phyloP scores from a whole-genome alignment of 2,113 vertebrate species.

The Gymnobelideus leadbeateri region DNA sequence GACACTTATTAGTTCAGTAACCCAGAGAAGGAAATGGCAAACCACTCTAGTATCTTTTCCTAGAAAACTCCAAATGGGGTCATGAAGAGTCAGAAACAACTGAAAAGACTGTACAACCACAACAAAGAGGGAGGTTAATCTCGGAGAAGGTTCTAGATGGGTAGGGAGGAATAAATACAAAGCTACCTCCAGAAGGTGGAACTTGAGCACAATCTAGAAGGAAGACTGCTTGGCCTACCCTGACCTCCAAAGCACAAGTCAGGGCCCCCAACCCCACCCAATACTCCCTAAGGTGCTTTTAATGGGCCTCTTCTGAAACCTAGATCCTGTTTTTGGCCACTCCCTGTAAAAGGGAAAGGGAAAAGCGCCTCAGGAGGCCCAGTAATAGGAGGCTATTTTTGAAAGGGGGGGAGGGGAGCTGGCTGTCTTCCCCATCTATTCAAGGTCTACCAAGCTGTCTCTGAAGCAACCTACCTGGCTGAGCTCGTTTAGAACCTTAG shows the following conservation, averaged over 20 bases:
- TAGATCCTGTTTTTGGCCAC: background rate
- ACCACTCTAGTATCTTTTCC: background rate
- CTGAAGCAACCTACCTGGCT: conserved; percentile 5
- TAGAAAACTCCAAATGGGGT: background rate
- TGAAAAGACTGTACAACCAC: background rate
- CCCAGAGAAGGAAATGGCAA: background rate
- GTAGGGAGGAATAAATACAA: background rate
- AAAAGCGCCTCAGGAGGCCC: background rate
- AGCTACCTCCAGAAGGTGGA: background rate
- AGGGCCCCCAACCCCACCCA: background rate
- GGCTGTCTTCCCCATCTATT: background rate
- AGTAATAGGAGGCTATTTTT: conserved; percentile 1
- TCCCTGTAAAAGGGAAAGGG: conserved; percentile 51
- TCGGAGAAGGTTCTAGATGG: background rate
- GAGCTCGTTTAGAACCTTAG: conserved; percentile 49
- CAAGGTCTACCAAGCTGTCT: conserved; percentile 51
- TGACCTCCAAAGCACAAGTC: conserved; percentile 35
- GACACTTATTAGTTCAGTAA: background rate
- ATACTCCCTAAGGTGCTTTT: background rate
- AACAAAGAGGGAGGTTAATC: background rate
- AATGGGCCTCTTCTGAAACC: background rate
- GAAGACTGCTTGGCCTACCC: background rate
- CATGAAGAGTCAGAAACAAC: background rate
- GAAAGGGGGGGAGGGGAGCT: conserved; percentile 41
- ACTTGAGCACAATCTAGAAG: background rate